phyloP scores from a whole-genome alignment of 2,888 invertebrate genomes.

The Eurois occulta region DNA sequence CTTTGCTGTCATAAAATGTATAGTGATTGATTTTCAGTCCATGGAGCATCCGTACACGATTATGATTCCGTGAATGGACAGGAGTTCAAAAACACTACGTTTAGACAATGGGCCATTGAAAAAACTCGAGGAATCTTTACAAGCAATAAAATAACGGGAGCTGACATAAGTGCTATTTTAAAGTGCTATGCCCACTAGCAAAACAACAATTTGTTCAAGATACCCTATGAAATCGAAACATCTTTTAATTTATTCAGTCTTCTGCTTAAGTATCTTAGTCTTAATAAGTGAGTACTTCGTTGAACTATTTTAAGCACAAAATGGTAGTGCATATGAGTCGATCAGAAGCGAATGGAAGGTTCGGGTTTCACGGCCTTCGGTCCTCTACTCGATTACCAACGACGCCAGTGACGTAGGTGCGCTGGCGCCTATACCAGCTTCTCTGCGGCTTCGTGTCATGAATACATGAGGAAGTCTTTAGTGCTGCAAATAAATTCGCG shows the following conservation, averaged over 20 bases:
- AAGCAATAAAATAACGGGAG: slow-evolving; percentile 70
- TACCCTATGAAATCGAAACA: slow-evolving; percentile 30
- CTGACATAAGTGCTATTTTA: slow-evolving; percentile 63
- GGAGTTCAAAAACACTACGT: slow-evolving; percentile 75
- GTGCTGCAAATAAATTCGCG: slow-evolving; percentile 58
- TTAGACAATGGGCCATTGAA: slow-evolving; percentile 82
- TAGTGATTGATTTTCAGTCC: slow-evolving; percentile 39
- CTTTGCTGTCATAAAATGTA: slow-evolving; percentile 16
- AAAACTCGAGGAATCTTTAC: slow-evolving; percentile 78
- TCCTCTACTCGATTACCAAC: slow-evolving; percentile 86
- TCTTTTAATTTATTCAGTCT: slow-evolving; percentile 30
- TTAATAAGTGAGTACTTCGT: slow-evolving; percentile 55
- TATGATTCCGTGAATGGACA: slow-evolving; percentile 78
- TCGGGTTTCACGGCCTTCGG: slow-evolving; percentile 89
- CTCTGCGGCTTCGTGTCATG: slow-evolving; percentile 78
- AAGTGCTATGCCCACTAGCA: slow-evolving; percentile 47
- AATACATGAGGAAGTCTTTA: slow-evolving; percentile 77
- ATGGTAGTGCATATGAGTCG: slow-evolving; percentile 69
- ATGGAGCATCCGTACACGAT: slow-evolving; percentile 56
- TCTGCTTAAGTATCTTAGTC: slow-evolving; percentile 41
- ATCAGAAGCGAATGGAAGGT: slow-evolving; percentile 85
- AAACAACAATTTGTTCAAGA: slow-evolving; percentile 53
- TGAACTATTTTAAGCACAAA: slow-evolving; percentile 65
- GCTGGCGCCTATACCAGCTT: slow-evolving; percentile 83
- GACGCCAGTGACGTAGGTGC: slow-evolving; percentile 83